phyloP scores from a whole-genome alignment of 2,888 invertebrate genomes.

The Malthinus flaveolus region DNA sequence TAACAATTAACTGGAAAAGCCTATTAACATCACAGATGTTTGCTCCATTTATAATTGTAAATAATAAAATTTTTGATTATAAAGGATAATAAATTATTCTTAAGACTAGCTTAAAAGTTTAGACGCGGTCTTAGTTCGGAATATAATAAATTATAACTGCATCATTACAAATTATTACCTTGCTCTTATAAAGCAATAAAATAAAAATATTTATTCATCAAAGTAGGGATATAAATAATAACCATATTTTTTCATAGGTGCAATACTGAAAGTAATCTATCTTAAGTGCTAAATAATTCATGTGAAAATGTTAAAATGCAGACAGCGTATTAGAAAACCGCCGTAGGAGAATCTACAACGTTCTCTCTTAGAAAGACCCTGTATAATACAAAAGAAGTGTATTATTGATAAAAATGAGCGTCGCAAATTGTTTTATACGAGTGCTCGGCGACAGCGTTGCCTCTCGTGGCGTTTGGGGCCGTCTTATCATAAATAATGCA shows the following conservation, averaged over 20 bases:
- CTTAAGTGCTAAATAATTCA: slow-evolving; percentile 26
- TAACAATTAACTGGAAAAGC: no score
- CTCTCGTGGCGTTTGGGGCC: slow-evolving; percentile 35
- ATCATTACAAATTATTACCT: background rate
- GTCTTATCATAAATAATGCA: slow-evolving; percentile 51
- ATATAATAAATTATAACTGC: background rate
- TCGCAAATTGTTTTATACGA: slow-evolving; percentile 54
- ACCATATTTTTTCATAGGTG: slow-evolving; percentile 14
- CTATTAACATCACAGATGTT: no score
- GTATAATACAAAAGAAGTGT: slow-evolving; percentile 43
- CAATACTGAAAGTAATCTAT: slow-evolving; percentile 21
- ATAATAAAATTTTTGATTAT: background rate
- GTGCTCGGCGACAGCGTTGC: slow-evolving; percentile 45
- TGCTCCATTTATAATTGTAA: no score
- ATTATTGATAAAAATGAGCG: slow-evolving; percentile 54
- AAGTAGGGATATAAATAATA: no score
- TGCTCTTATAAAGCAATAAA: background rate
- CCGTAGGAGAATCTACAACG: slow-evolving; percentile 28
- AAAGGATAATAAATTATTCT: slow-evolving; percentile 3
- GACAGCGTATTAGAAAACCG: slow-evolving; percentile 32
- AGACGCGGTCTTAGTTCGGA: background rate
- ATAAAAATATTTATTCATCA: background rate
- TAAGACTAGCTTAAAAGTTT: slow-evolving; percentile 1
- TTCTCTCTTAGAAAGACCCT: slow-evolving; percentile 23
- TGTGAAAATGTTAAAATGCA: slow-evolving; percentile 32